Evolutionary conservation across 2,797 vertebrate species (phyloP), one percentile per base, ranked within the genome.

Genomic region (Sitta carolinensis): DNA sequence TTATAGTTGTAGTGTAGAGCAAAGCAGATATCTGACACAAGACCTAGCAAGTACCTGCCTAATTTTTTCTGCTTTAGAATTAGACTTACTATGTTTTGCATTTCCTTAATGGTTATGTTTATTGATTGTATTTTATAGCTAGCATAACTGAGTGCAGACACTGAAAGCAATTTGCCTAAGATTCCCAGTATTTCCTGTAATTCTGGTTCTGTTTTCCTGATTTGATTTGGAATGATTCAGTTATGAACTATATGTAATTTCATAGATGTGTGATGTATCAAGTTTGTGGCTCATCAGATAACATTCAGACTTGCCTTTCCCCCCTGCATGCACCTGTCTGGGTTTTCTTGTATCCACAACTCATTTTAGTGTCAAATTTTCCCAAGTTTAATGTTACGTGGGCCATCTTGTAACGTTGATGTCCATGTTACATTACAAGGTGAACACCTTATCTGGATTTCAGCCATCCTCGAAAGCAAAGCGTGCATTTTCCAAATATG

Each of bases 191-290:
- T 95, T 96, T 97, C 95, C 93, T 95, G 92, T 93, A 93, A 90
- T 90, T 95, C 88, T 95, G 70, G 67, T 89, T 92, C 63, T 89
- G 63, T 77, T 94, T 96, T 93, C 93, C 91, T 95, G 96, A 97
- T 93, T 90, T 76, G 77, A 96, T 96, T 97, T 97, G 63, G 67
- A 92, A 77, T 84, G 11, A 95, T 95, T 90, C 38, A 58, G 22
- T 95, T 94, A 89, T 76, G 80, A 93, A 36, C 74, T 90, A 61
- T 84, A 84, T 43, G 48, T 87, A 84, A 92, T 96, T 95, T 94
- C 57, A 67, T 73, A 83, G 74, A 77, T 79, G 73, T 88, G 93
- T 72, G 80, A 93, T 93, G 66, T 90, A 75, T 96, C 83, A 94
- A 78, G 69, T 95, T 94, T 79, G 77, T 83, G 54, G 66, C 58